Percentiles rank a stretch among this genome's conserved stretches.
These are phyloP conservation scores for Oegoconia quadripuncta DNA, from an alignment of 2,888 invertebrate species.

Conservation along the genomic window DNA sequence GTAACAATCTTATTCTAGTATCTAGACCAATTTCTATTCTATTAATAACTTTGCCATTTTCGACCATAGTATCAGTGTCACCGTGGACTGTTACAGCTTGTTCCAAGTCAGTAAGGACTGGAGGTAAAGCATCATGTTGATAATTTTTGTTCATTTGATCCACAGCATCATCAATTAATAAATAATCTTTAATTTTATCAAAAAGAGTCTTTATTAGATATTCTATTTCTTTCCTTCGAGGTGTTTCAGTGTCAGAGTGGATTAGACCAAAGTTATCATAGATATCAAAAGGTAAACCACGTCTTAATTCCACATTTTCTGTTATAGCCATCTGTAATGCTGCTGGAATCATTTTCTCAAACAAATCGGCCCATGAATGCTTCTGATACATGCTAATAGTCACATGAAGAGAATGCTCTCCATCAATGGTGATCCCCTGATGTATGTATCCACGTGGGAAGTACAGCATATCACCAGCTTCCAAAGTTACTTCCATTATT, in stretches of 20 bases:
- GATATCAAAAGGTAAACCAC: constrained; percentile 89
- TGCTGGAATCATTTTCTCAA: constrained; percentile 88
- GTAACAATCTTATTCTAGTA: constrained; percentile 79
- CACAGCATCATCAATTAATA: constrained; percentile 87
- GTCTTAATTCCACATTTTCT: constrained; percentile 84
- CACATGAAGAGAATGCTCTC: constrained; percentile 94
- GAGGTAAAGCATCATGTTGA: constrained; percentile 93
- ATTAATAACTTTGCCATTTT: constrained; percentile 80
- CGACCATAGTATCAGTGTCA: constrained; percentile 83
- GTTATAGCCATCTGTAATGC: constrained; percentile 86
- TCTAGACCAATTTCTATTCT: constrained; percentile 83
- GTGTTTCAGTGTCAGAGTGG: constrained; percentile 73
- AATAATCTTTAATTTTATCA: constrained; percentile 76
- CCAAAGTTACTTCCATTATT: constrained; percentile 86
- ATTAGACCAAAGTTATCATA: constrained; percentile 86
- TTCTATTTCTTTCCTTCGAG: constrained; percentile 70
- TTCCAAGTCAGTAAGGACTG: constrained; percentile 84
- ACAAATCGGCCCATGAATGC: constrained; percentile 92
- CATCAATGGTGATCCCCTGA: constrained; percentile 88
- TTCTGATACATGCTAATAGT: constrained; percentile 96
- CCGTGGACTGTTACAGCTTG: constrained; percentile 84
- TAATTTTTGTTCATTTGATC: constrained; percentile 92
- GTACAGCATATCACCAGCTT: constrained; percentile 95
- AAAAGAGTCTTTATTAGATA: constrained; percentile 77
- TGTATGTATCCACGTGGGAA: constrained; percentile 94